These are phyloP conservation scores for Eupristina koningsbergeri DNA, from an alignment of 1,140 invertebrate genomes.

Conservation along the genomic window DNA sequence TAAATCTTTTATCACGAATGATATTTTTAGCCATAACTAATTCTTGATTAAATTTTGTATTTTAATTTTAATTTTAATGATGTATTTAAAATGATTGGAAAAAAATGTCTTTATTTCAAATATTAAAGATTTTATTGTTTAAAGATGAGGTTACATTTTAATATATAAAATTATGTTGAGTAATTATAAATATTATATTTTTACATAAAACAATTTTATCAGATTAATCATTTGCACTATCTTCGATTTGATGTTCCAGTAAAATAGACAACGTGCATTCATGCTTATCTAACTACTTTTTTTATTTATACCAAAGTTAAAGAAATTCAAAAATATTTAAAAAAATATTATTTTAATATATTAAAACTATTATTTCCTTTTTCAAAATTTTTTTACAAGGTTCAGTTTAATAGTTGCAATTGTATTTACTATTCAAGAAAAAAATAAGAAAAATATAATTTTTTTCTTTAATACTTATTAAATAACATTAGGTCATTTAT, in stretches of 20 bases:
- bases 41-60: no score
- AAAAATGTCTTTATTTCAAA: no score
- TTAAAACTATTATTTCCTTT: no score
- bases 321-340: not conserved
- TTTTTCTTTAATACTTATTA: not conserved
- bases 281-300: not conserved
- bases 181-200: not conserved
- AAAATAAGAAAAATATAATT: not conserved
- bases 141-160: no score
- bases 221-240: not conserved
- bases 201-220: not conserved
- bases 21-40: no score
- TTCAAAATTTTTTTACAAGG: no score
- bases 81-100: no score
- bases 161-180: no score
- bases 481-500: constrained; percentile 27
- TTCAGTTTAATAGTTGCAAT: not conserved
- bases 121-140: no score
- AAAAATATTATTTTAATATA: no score
- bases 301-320: not conserved
- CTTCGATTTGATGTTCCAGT: not conserved
- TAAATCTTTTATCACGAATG: not conserved
- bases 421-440: not conserved
- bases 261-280: not conserved
- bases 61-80: no score